These are phyloP conservation scores for Cantharis rustica DNA, from an alignment of 2,888 invertebrate genomes.

Conservation along the genomic window DNA sequence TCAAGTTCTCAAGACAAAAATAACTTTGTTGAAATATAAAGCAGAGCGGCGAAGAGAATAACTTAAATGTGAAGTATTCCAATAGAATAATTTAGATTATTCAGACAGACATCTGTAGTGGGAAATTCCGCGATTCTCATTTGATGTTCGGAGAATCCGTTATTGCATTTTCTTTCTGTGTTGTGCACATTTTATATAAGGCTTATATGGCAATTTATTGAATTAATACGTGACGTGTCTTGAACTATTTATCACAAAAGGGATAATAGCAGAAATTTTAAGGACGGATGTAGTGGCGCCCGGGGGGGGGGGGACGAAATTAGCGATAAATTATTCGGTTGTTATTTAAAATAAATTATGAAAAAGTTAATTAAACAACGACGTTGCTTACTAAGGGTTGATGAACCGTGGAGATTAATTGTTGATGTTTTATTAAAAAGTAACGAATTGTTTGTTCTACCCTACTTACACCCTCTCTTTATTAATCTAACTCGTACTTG, in stretches of 20 bases:
- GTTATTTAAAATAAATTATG: not conserved
- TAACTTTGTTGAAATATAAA: not conserved
- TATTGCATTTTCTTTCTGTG: slow-evolving; percentile 5
- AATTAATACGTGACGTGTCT: slow-evolving; percentile 1
- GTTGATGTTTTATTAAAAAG: not conserved
- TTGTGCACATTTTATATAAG: slow-evolving; percentile 6
- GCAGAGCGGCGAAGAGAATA: not conserved
- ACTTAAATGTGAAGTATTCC: not conserved
- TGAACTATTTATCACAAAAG: not conserved
- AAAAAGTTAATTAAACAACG: not conserved
- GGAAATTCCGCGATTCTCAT: not conserved
- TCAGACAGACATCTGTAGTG: slow-evolving; percentile 2
- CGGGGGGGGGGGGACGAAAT: not conserved
- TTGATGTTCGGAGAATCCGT: not conserved
- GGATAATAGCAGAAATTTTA: not conserved
- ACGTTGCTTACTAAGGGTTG: not conserved
- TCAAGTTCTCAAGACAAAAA: not conserved
- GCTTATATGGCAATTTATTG: not conserved
- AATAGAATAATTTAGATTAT: slow-evolving; percentile 1
- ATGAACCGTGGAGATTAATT: not conserved
- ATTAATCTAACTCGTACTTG: not conserved
- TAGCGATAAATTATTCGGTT: not conserved
- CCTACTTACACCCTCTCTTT: not conserved
- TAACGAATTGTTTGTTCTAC: not conserved
- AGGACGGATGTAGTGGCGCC: not conserved